Evolutionary conservation across 2,888 invertebrate genomes (phyloP), one percentile per base, ranked within the genome.

Genomic region (Epinotia demarniana): DNA sequence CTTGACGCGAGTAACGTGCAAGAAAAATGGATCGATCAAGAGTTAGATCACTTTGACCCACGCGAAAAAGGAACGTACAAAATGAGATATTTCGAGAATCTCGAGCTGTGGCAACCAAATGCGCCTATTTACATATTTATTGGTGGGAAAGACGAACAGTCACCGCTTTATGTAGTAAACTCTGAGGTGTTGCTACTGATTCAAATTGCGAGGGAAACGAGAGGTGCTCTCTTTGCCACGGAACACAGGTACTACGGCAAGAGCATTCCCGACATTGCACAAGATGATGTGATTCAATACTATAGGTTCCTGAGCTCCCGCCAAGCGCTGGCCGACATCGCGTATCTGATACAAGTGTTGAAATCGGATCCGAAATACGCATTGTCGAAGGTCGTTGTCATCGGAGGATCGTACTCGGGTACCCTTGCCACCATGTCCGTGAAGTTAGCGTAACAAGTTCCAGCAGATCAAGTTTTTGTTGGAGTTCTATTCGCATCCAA

Each of bases 171-270:
- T n/a, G 5, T 53, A 8, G 53, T n/a, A 8, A 53, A 13, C 53
- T n/a, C 6, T 53, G 53, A 53, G 6, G 8, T 5, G n/a, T n/a
- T 58, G 19, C 39, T 39, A 16, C 23, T 58, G 13, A 8, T n/a
- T 39, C 19, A 68, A 43, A 39, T 68, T 8, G 68, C 68, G 12
- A 68, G 16, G 18, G 67, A 67, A 5, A 67, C 67, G 9, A 67
- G 55, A n/a, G 53, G 53, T 11, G 53, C 55, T 18, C 53, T 53
- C 3, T 67, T 27, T 33, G 55, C 53, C 13, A 53, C 33, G n/a
- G 67, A 67, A 18, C 67, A 67, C 16, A 53, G 53, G n/a, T 53
- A 53, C n/a, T 53, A 53, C 53, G 53, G 53, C 6, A 53, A 53
- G 2, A 53, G 61, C n/a, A 39, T 8, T 16, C 61, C 61, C 33